These are phyloP conservation scores for Cuniculus paca DNA, from an alignment of 2,797 vertebrate species.

Conservation along the genomic window DNA sequence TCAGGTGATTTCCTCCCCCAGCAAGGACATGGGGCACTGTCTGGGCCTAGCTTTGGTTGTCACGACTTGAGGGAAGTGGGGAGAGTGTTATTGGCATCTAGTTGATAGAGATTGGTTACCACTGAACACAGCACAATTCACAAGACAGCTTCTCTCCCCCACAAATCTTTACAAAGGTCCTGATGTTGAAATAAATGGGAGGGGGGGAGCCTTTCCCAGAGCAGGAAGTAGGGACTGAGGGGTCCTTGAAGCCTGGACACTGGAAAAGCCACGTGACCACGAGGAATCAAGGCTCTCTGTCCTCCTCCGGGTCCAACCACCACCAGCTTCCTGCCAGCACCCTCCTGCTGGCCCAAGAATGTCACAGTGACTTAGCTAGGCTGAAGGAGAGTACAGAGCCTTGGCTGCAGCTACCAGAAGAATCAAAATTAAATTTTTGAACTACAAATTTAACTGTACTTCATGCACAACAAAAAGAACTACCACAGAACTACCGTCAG, in stretches of 20 bases:
- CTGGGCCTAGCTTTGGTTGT: neutral
- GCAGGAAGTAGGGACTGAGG: neutral
- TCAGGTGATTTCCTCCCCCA: neutral
- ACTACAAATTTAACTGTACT: constrained; percentile 62
- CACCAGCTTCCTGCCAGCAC: neutral
- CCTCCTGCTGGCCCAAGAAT: neutral
- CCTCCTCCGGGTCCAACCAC: neutral
- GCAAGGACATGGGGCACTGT: neutral
- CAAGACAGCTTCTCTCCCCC: neutral
- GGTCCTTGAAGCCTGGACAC: neutral
- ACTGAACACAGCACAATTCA: neutral
- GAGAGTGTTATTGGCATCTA: neutral
- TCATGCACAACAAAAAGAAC: constrained; percentile 59
- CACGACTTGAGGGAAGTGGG: neutral
- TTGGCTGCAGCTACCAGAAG: constrained; percentile 51
- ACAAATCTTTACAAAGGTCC: neutral
- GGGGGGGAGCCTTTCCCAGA: constrained; percentile 2
- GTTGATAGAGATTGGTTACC: neutral
- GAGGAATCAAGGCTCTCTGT: neutral
- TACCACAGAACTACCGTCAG: neutral
- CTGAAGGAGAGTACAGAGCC: constrained; percentile 27
- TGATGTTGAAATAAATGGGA: constrained; percentile 22
- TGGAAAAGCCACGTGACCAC: neutral
- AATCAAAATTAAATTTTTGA: constrained; percentile 74
- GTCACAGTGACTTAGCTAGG: constrained; percentile 65